phyloP scores from a whole-genome alignment of 2,113 vertebrate genomes.

The Elachura formosa region DNA sequence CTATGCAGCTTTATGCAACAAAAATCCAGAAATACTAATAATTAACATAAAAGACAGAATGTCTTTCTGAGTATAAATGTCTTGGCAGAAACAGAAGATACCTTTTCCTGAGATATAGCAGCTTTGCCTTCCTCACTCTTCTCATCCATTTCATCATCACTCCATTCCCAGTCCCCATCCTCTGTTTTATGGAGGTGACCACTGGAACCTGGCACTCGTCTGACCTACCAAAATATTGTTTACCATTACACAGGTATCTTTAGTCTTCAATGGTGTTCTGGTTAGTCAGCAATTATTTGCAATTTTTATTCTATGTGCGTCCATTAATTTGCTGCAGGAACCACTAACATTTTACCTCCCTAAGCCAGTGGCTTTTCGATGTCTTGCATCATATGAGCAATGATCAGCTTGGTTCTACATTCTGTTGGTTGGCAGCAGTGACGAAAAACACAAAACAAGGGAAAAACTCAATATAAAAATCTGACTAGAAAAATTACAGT shows the following conservation, averaged over 20 bases:
- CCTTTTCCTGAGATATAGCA: conserved; percentile 90
- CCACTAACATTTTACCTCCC: not conserved
- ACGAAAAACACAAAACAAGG: not conserved
- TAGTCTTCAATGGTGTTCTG: not conserved
- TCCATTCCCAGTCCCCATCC: conserved; percentile 99
- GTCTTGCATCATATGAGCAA: not conserved
- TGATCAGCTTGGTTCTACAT: not conserved
- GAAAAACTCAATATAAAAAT: not conserved
- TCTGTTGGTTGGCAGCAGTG: not conserved
- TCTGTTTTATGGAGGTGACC: conserved; percentile 97
- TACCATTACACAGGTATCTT: not conserved
- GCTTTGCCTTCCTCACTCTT: conserved; percentile 91
- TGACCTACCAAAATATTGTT: conserved; percentile 77
- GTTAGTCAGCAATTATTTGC: not conserved
- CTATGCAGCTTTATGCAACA: not conserved
- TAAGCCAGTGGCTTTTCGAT: not conserved
- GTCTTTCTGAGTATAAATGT: not conserved
- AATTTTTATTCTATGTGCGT: not conserved
- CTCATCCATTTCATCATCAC: conserved; percentile 95
- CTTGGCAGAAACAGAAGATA: conserved; percentile 36
- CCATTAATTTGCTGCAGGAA: not conserved
- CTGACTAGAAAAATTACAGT: not conserved
- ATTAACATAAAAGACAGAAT: not conserved
- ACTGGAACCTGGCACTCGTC: conserved; percentile 93
- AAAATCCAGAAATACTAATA: not conserved